A percentile compares a stretch with the other conserved stretches of the same genome.
phyloP scores from a whole-genome alignment of 2,797 vertebrate genomes.

The Tragopan temminckii region DNA sequence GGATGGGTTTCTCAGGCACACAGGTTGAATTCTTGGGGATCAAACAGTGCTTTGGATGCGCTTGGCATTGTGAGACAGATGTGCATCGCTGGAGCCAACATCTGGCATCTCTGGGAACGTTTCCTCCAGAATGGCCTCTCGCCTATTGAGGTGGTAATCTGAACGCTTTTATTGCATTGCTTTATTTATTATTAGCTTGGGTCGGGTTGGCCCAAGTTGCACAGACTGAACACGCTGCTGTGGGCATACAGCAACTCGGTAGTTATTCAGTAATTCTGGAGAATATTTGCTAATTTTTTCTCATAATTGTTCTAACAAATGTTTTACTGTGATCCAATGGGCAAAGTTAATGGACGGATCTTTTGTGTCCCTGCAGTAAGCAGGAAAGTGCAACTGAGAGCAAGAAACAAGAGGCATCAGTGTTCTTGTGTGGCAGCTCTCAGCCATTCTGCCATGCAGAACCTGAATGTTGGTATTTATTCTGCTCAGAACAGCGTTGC shows the following conservation, averaged over 20 bases:
- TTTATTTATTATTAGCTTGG: background rate
- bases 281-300: background rate
- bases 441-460: rapidly evolving
- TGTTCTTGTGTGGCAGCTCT: background rate
- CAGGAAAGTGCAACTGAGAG: background rate
- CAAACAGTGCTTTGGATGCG: rapidly evolving
- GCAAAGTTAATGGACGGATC: background rate
- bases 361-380: background rate
- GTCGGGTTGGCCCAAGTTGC: background rate
- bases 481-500: background rate
- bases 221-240: background rate
- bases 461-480: background rate
- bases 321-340: background rate
- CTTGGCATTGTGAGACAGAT: background rate
- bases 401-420: background rate
- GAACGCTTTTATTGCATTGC: background rate
- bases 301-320: background rate
- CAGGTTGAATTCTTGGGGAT: background rate
- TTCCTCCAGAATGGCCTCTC: background rate
- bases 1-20: background rate
- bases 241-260: rapidly evolving
- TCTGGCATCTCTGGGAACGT: background rate
- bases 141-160: background rate
- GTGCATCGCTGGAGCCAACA: background rate
- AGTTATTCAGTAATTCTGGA: background rate